Evolutionary conservation across 2,113 vertebrate genomes (phyloP), one percentile per base, ranked within the genome.

Genomic region (Hepsetus odoe): DNA sequence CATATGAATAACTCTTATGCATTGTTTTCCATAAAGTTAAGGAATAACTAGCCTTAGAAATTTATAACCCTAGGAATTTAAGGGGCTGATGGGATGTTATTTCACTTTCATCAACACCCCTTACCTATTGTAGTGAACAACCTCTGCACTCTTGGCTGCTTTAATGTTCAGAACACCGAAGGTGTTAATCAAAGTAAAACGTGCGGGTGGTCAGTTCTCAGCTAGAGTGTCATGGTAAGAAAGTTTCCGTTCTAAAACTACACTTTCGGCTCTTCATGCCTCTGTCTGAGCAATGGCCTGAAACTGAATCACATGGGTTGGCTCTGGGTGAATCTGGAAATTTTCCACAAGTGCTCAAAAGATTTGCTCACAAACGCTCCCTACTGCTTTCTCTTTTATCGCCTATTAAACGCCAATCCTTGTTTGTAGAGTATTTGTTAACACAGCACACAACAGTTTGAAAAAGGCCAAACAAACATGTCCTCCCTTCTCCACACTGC

Each of bases 391-490:
- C 33, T 30, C 8, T 26, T 53, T 66, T 32, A 55, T 53, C 44
- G 66, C 14, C 51, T 49, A 42, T 73, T 68, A 61, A 70, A 59
- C 70, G 62, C 30, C 20, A 35, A 42, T 58, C 58, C 51, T 14
- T 68, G 70, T 68, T 64, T 70, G 20, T 5, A 55, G 75, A 51
- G 42, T 68, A 51, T 78, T 82, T 82, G 76, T 82, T 68, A 82
- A 69, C 70, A 82, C 68, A 67, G 76, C 74, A 78, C 30, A 73
- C 20, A 59, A 40, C 22, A 42, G 59, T 62, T 62, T 79, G 76
- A 68, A 64, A 74, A 82, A 79, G 56, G 35, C 56, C 56, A 70
- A 68, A 79, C 73, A 70, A 72, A 65, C 26, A 35, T 70, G 56
- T 68, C 76, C 72, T 74, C 64, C 55, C 22, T 70, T 62, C 40